Evolutionary conservation across 2,113 vertebrate species (phyloP).

Genomic region (Vulpes lagopus): DNA sequence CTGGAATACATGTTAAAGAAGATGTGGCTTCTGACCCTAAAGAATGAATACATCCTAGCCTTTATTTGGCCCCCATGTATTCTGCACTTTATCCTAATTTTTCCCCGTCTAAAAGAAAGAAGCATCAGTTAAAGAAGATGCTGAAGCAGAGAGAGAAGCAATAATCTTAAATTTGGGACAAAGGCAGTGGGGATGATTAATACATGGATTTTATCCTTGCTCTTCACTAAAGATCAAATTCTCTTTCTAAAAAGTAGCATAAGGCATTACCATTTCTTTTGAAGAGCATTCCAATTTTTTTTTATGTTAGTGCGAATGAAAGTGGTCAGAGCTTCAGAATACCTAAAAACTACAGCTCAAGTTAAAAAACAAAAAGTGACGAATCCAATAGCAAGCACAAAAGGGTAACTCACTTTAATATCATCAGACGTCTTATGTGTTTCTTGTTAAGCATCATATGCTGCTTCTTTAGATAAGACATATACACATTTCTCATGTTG

Average conservation of each 20-base stretch:
- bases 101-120: conserved; percentile 8
- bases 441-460: not conserved
- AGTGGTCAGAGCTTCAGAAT: conserved; percentile 37
- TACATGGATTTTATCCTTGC: not conserved
- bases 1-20: not conserved
- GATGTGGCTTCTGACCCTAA: not conserved
- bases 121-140: not conserved
- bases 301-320: not conserved
- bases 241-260: not conserved
- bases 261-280: not conserved
- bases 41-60: not conserved
- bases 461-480: not conserved
- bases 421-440: not conserved
- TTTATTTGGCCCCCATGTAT: not conserved
- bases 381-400: not conserved
- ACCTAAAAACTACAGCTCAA: conserved; percentile 31
- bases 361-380: conserved; percentile 15
- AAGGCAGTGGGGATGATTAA: not conserved
- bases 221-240: conserved; percentile 44
- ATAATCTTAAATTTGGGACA: not conserved
- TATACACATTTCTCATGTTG: not conserved
- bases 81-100: not conserved
- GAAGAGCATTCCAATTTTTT: not conserved
- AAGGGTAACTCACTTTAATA: not conserved
- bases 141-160: not conserved